Evolutionary conservation across 2,113 vertebrate genomes (phyloP).

Genomic region (Suncus etruscus): DNA sequence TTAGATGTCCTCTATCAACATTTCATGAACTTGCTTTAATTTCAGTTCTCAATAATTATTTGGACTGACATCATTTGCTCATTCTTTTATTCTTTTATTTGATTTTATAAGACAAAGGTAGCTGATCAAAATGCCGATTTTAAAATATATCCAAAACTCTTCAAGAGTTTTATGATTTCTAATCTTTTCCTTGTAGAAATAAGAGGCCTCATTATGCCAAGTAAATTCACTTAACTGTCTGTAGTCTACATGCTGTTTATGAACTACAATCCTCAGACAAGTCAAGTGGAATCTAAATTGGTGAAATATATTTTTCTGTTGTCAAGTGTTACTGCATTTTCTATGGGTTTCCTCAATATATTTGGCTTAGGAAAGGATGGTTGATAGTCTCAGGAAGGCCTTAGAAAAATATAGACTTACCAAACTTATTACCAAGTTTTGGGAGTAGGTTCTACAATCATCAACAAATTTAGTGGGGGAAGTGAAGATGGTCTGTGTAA

Average conservation of each 20-base stretch:
- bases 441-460: not conserved
- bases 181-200: constrained; percentile 57
- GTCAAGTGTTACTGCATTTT: not conserved
- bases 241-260: constrained; percentile 14
- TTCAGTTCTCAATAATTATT: not conserved
- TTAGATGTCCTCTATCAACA: not conserved
- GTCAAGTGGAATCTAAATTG: constrained; percentile 55
- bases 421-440: not conserved
- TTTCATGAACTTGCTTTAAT: not conserved
- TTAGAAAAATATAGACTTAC: accelerated
- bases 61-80: constrained; percentile 30
- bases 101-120: not conserved
- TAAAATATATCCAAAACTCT: constrained; percentile 18
- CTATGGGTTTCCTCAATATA: not conserved
- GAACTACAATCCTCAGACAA: constrained; percentile 58
- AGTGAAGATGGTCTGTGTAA: not conserved
- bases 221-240: constrained; percentile 56
- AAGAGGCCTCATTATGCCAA: constrained; percentile 50
- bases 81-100: not conserved
- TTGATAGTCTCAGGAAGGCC: accelerated
- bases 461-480: not conserved
- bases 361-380: not conserved
- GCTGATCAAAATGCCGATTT: constrained; percentile 16
- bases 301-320: constrained; percentile 36
- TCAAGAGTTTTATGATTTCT: constrained; percentile 49